Base-by-base conservation (phyloP, 2,113 vertebrate genomes). In the Gorilla gorilla region DNA sequence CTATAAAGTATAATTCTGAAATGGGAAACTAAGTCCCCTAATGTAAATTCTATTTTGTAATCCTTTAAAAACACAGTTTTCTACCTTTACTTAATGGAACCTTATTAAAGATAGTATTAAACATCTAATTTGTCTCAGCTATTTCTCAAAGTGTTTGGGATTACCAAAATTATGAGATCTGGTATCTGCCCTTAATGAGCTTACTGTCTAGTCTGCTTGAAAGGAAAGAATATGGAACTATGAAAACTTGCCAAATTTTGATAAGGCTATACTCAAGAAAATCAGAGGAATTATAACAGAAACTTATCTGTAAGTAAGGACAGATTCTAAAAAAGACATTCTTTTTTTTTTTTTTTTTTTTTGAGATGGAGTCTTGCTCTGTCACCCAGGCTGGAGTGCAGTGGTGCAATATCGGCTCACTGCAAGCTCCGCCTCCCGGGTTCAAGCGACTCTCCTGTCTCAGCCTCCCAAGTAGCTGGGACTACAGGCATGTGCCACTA, bases 1-100 rank as follows among this genome's bases (percentile, higher is more conserved):
- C 13, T 79, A 20, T 48, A 73, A 40, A 14, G 6, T 55, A 27
- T 86, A 50, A 16, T 91, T 82, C 57, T 92, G 83, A 90, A 94
- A 72, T 90, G 57, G 30, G 30, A 68, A 89, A 90, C 20, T 61
- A 52, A 76, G 27, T 88, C 6, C 16, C 23, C 38, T 20, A 84
- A 40, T 88, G 22, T 85, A 95, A 90, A 57, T 97, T 93, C 35
- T 93, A 6, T 88, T 22, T 83, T 82, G 23, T 82, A 14, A 57
- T 75, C 52, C 17, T 89, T 80, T 90, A 38, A 22, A 76, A 32
- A 32, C 14, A 55, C 16, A 55, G 14, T 76, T 94, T 97, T 86
- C 85, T 57, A 40, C 17, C 1, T 48, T 92, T 86, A 70, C 13
- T 82, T 84, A 92, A 45, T 75, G 35, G 20, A 66, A 57, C 12